Evolutionary conservation across 2,888 invertebrate species (phyloP), one percentile per base, ranked within the genome.

Genomic region (Anarsia innoxiella): DNA sequence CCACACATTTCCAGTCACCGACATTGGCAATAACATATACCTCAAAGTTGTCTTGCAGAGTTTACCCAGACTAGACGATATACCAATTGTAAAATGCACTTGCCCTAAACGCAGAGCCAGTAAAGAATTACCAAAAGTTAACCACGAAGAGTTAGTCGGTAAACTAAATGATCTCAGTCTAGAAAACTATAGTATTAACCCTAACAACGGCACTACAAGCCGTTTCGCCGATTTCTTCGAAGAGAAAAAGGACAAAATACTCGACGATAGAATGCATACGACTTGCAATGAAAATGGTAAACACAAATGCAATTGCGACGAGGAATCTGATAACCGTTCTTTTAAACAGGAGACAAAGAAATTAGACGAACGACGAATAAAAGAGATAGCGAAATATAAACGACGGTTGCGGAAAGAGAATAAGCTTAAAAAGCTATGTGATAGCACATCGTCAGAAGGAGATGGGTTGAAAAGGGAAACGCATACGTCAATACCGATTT

Each of bases 281-380:
- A 82, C 87, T 0, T 93, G 93, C 70, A 90, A 89, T 49, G 88
- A 90, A 49, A 91, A 88, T 40, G 93, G 92, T 0, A 93, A 92
- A 63, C 93, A 93, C 64, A 90, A 90, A 47, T 93, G 93, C 69
- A 89, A 87, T 37, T 91, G 91, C 57, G 89, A 91, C 51, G 91
- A 91, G 23, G 92, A 92, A 51, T 89, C 91, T 1, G 89, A 88
- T 52, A 79, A 48, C 28, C 49, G 47, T 41, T 56, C 56, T 59
- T 59, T 55, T 59, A 56, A 44, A 38, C 57, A 53, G 27, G 66
- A 69, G 37, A 44, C 71, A 23, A 79, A 78, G 49, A 75, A 69
- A 45, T 42, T 75, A 1, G 82, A 85, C 49, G 84, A 85, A 35
- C 50, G 67, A 28, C 51, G 83, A 13, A 12, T 80, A 32, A 85